Evolutionary conservation across 1,140 invertebrate species (phyloP), one percentile per base, ranked within the genome.

Genomic region (Steinernema khuongi): DNA sequence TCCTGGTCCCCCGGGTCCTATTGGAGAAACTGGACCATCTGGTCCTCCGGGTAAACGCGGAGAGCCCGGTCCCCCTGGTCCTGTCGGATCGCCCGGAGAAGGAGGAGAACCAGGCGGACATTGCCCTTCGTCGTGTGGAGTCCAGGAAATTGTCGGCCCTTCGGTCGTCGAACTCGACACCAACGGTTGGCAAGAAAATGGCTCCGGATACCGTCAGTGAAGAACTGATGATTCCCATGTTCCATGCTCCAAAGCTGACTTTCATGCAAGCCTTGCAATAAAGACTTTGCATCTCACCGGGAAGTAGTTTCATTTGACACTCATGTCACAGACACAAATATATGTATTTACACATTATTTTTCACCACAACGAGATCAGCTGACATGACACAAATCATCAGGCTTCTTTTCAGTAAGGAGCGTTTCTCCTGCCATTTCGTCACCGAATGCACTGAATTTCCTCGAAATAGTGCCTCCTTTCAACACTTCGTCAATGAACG

Each of bases 91-190:
- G 29, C 77, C 77, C 29, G 77, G 77, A 66, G 70, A 78, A 33
- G 70, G 67, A 18, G 80, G 80, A 77, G 82, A 84, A 70, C 79
- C 78, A 26, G 82, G 82, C 50, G 82, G 82, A 1, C 82, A 84
- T 70, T 84, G 82, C 67, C 82, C 82, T 28, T 84, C 81, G 1
- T 83, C 81, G 2, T 84, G 82, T 68, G 82, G 82, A 68, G 74
- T 84, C 33, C 82, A 84, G 74, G 83, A 84, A 29, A 83, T 84
- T 43, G 81, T 84, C n/a, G 83, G 75, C 14, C 82, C 82, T 14
- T 83, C 83, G 22, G 75, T 84, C 30, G 74, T 76, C 22, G 82
- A 84, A 76, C 60, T 83, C 67, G 81, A 85, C 71, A 83, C 80
- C 18, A 73, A 76, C 33, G 77, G 50, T 7, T 60, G 50, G 50